These are phyloP conservation scores for Liodrosophila aerea DNA, from an alignment of 2,888 invertebrate genomes.

Conservation along the genomic window DNA sequence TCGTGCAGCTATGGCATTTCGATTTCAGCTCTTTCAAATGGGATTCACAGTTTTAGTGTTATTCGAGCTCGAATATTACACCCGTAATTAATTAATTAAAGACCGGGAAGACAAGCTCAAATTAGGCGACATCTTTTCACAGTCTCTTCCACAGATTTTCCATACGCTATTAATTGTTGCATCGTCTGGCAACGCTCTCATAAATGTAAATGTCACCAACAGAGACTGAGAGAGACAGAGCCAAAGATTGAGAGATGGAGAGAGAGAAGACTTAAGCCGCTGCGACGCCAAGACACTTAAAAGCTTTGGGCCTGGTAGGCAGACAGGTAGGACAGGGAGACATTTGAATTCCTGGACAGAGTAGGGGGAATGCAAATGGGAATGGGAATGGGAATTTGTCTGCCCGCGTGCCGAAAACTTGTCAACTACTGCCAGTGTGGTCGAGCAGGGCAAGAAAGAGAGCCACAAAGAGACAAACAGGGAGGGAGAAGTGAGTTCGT, in stretches of 20 bases:
- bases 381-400: constrained; percentile 69
- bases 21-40: constrained; percentile 41
- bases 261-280: constrained; percentile 67
- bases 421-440: constrained; percentile 69
- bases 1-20: constrained; percentile 23
- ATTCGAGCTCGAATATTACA: constrained; percentile 44
- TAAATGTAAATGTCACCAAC: constrained; percentile 66
- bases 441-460: constrained; percentile 40
- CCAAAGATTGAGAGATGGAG: constrained; percentile 2
- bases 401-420: constrained; percentile 81
- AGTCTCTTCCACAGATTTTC: constrained; percentile 39
- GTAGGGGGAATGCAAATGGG: constrained; percentile 23
- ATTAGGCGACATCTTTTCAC: constrained; percentile 75
- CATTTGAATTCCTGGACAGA: constrained; percentile 57
- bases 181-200: constrained; percentile 49
- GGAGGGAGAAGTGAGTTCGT: constrained; percentile 1
- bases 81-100: constrained; percentile 71
- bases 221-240: not conserved
- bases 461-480: not conserved
- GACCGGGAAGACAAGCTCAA: constrained; percentile 37
- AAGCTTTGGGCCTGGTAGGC: constrained; percentile 66
- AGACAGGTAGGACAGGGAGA: constrained; percentile 9
- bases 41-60: constrained; percentile 22
- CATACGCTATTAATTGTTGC: constrained; percentile 68
- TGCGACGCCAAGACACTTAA: constrained; percentile 80